These are phyloP conservation scores for Trichopoda pennipes DNA, from an alignment of 2,888 invertebrate species.

Conservation along the genomic window DNA sequence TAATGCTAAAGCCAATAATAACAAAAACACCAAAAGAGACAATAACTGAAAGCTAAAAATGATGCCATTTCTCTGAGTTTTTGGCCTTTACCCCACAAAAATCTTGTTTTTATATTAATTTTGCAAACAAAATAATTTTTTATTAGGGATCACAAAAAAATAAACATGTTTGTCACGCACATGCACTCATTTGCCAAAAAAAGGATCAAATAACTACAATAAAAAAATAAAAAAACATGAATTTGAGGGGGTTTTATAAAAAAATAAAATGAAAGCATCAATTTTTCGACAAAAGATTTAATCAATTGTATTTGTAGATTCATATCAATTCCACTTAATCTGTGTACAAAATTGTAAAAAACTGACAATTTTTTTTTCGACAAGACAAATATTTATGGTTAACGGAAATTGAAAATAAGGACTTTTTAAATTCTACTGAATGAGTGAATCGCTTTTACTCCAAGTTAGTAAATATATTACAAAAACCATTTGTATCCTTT, in stretches of 20 bases:
- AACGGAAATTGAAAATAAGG: constrained; percentile 64
- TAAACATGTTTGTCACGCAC: constrained; percentile 48
- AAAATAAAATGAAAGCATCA: constrained; percentile 55
- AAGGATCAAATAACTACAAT: constrained; percentile 58
- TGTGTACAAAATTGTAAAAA: constrained; percentile 5
- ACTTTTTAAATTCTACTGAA: constrained; percentile 43
- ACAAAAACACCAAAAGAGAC: constrained; percentile 44
- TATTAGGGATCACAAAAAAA: constrained; percentile 51
- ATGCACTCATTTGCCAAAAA: constrained; percentile 10
- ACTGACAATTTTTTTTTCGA: neutral
- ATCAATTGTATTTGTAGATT: constrained; percentile 37
- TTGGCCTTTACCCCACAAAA: constrained; percentile 28
- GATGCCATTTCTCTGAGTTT: constrained; percentile 25
- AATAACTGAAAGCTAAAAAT: constrained; percentile 47
- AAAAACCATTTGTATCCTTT: neutral
- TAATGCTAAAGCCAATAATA: constrained; percentile 14
- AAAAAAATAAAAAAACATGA: constrained; percentile 40
- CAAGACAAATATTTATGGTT: constrained; percentile 60
- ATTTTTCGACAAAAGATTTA: constrained; percentile 59
- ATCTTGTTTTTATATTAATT: constrained; percentile 3
- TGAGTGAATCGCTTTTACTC: constrained; percentile 41
- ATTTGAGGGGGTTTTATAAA: constrained; percentile 38
- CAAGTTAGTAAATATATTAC: neutral
- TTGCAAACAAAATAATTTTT: constrained; percentile 47
- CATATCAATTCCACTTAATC: neutral